These are phyloP conservation scores for Bombus sylvicola DNA, from an alignment of 1,140 invertebrate species.

Conservation along the genomic window DNA sequence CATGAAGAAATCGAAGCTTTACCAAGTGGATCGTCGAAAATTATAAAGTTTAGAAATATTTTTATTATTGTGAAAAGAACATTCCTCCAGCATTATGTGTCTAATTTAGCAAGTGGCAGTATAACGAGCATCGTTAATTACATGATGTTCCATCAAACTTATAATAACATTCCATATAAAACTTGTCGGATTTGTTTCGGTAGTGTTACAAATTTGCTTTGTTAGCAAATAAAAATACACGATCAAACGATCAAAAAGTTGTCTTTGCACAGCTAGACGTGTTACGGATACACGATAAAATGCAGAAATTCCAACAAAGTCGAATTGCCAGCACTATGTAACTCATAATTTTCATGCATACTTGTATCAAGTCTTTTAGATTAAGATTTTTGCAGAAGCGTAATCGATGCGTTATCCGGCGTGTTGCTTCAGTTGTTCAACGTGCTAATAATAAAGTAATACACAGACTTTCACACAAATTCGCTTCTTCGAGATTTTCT, in stretches of 20 bases:
- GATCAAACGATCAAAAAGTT: background rate
- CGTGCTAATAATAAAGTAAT: background rate
- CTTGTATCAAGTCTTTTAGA: background rate
- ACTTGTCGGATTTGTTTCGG: too few species aligned
- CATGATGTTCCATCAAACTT: background rate
- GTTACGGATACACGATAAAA: too few species aligned
- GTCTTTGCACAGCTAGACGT: background rate
- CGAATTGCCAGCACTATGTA: too few species aligned
- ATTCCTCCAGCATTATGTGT: background rate
- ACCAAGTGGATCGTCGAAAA: slow-evolving; percentile 20
- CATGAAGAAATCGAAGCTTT: background rate
- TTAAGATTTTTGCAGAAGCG: background rate
- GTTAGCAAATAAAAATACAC: background rate
- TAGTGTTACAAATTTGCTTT: background rate
- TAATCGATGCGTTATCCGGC: background rate
- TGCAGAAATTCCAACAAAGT: too few species aligned
- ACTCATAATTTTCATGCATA: too few species aligned
- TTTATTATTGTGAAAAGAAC: too few species aligned
- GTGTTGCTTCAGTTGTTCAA: background rate
- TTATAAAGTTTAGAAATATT: background rate
- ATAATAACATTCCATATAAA: too few species aligned
- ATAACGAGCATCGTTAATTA: background rate
- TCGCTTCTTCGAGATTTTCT: background rate
- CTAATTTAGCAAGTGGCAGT: slow-evolving; percentile 39
- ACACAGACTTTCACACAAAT: background rate